phyloP scores from a whole-genome alignment of 2,888 invertebrate genomes.

The Adelphocoris suturalis region DNA sequence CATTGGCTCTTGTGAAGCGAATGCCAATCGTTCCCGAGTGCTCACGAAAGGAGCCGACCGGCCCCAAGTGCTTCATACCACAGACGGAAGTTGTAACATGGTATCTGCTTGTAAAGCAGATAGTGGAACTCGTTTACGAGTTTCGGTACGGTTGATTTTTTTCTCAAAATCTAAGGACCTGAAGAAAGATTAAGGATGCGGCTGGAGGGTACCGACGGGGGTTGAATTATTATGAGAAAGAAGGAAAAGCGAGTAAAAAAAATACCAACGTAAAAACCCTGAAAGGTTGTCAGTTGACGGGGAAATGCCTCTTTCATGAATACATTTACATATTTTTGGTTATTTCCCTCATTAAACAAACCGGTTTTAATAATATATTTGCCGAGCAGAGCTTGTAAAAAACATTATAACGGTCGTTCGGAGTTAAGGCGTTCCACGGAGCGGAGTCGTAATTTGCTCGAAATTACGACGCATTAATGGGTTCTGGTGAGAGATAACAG shows the following conservation, averaged over 20 bases:
- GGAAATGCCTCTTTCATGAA: neutral
- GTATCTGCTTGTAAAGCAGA: too few species aligned
- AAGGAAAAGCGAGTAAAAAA: neutral
- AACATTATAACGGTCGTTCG: neutral
- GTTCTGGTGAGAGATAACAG: too few species aligned
- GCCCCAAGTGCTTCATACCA: too few species aligned
- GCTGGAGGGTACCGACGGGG: neutral
- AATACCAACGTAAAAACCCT: neutral
- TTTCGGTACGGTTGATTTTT: too few species aligned
- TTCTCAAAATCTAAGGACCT: too few species aligned
- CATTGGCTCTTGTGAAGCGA: too few species aligned
- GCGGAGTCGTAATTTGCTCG: neutral
- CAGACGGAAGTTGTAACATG: too few species aligned
- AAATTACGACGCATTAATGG: too few species aligned
- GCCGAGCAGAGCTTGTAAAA: neutral
- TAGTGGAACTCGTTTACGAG: too few species aligned
- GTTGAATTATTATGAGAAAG: neutral
- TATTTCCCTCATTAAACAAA: constrained; percentile 12
- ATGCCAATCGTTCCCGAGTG: too few species aligned
- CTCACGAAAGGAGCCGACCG: too few species aligned
- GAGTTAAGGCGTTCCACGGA: neutral
- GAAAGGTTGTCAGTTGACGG: neutral
- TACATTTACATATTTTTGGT: constrained; percentile 27
- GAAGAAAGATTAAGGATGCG: neutral
- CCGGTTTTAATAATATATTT: constrained; percentile 8